These are phyloP conservation scores for Hydrotaea cyrtoneurina DNA, from an alignment of 2,888 invertebrate species.

Conservation along the genomic window DNA sequence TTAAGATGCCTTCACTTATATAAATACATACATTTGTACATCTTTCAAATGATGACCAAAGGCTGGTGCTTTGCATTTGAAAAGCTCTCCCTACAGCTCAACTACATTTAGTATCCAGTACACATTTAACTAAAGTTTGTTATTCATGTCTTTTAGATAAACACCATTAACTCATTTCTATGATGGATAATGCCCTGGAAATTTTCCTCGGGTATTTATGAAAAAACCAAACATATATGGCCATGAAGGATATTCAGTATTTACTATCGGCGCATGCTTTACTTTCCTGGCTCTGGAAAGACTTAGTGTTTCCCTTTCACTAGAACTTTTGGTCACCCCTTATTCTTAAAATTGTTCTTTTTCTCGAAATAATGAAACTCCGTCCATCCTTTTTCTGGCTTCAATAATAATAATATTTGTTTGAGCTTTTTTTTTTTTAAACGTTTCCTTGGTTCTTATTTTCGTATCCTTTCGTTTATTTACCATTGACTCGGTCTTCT, in stretches of 20 bases:
- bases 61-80: too few relatives aligned
- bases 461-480: slow-evolving; percentile 24
- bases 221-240: background rate
- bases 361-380: background rate
- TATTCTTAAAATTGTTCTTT: too few relatives aligned
- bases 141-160: background rate
- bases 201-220: background rate
- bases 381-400: background rate
- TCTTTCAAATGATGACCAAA: too few relatives aligned
- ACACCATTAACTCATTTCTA: background rate
- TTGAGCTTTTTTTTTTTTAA: background rate
- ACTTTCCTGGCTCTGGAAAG: background rate
- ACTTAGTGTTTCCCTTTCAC: background rate
- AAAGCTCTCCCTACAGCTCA: too few relatives aligned
- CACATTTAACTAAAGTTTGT: too few relatives aligned
- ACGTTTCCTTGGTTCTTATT: slow-evolving; percentile 26
- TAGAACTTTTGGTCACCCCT: too few relatives aligned
- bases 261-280: background rate
- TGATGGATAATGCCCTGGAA: background rate
- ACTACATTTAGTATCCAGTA: too few relatives aligned
- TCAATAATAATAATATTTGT: background rate
- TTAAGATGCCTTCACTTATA: too few relatives aligned
- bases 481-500: slow-evolving; percentile 8
- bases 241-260: background rate
- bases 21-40: too few relatives aligned